Base-by-base conservation (phyloP, 2,113 vertebrate species). In the Suncus etruscus region DNA sequence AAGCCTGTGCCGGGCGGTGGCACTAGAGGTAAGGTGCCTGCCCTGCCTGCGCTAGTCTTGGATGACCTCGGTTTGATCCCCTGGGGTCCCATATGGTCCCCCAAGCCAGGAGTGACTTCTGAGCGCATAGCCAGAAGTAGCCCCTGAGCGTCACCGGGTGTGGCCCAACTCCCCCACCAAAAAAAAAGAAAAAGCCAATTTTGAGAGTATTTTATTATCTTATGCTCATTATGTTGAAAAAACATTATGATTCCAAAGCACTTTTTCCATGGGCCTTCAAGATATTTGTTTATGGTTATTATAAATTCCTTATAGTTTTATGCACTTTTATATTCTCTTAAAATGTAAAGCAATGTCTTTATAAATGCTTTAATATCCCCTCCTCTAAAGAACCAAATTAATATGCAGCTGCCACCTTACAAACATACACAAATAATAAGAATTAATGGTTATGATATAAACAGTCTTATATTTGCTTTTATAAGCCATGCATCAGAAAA, bases 401-500 rank as follows among this genome's bases (percentile, higher is more conserved):
- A 66, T 51, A 51, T 68, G n/a, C 12, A 47, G 32, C 25, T 74
- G 11, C 39, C 48, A 69, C 25, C 47, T 8, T 73, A 88, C 90
- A 82, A 94, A 3, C 16, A 88, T 69, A 72, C 22, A 73, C 58
- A 51, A 22, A 70, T 84, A 70, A 63, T 84, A 70, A 63, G 39
- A 81, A 6, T 25, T 50, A 86, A 69, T 0, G 24, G 31, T 58
- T 24, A 25, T 61, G 6, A 32, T 81, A 32, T 51, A 85, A 63
- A 63, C 5, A 85, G 22, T 58, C 11, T 50, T 20, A 29, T 76
- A 51, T 68, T 70, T 82, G 47, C 4, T 73, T 10, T 58, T 25
- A 39, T 80, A 91, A 91, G 58, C 18, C 25, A 51, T 12, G 51
- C 12, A 11, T 74, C 29, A 76, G 66, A 81, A 74, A 75, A 11